Base-by-base conservation (phyloP, 2,888 invertebrate genomes). In the Epiblema foenella region DNA sequence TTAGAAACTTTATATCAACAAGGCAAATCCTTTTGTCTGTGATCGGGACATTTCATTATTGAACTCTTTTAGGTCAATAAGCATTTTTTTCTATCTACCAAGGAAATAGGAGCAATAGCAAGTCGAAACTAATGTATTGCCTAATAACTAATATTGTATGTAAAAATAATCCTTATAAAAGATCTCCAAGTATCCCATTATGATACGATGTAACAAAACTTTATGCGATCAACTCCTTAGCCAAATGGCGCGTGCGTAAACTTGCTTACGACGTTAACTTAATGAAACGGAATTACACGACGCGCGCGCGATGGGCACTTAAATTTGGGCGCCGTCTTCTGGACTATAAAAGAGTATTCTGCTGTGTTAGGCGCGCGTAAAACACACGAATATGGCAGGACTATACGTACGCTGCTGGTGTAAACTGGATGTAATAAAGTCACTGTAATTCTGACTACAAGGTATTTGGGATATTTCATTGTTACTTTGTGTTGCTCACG, bases 251-350 rank as follows among this genome's bases (percentile, higher is more conserved):
- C 54, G 54, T 65, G 52, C 65, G 59, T 70, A 70, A 65, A 65
- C 46, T 60, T 70, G 64, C 69, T 69, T 58, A 67, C 63, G 67
- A 42, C 71, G 63, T 72, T 65, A 83, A 87, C 83, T 89, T 89
- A 88, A 89, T 90, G 89, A 88, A 89, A 86, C 82, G 83, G 83
- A 86, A 89, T 89, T 66, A 66, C 71, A 71, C 59, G 63, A 52
- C 52, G 42, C 63, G 51, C 39, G 58, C 58, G 69, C 64, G 58
- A 65, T 51, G 62, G 81, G 81, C 84, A 84, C 86, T 88, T 83
- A 84, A 87, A 87, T 89, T 89, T 85, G 88, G 86, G 81, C 84
- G 76, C 79, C 84, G 83, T 84, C 85, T 86, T 81, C 75, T 75
- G 75, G 81, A 78, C 87, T 83, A 87, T 89, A 88, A 89, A 86